These are phyloP conservation scores for Forpus xanthops DNA, from an alignment of 2,797 vertebrate genomes.

Conservation along the genomic window DNA sequence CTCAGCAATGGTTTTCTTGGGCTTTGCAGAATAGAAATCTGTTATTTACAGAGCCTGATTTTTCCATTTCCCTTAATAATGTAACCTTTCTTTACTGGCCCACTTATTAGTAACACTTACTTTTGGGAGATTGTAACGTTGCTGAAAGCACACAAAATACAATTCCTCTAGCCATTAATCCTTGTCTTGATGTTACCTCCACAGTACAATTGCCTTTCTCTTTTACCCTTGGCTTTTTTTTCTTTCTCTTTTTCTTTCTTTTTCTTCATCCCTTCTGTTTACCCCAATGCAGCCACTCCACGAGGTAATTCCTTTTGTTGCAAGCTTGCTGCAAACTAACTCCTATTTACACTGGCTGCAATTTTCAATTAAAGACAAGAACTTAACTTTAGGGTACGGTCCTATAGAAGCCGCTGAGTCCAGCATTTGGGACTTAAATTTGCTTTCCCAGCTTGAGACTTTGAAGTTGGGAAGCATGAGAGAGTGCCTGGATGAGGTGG, in stretches of 20 bases:
- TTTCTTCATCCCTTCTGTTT: constrained; percentile 38
- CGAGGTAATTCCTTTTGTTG: constrained; percentile 69
- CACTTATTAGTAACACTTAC: constrained; percentile 46
- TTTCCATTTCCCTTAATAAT: constrained; percentile 3
- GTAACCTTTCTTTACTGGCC: not conserved
- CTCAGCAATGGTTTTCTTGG: not conserved
- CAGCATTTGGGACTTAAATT: constrained; percentile 20
- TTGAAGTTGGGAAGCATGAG: constrained; percentile 26
- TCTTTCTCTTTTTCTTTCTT: not conserved
- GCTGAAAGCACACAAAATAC: constrained; percentile 62
- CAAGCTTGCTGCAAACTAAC: constrained; percentile 37
- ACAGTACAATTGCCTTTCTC: constrained; percentile 64
- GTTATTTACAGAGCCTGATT: not conserved
- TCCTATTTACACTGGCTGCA: constrained; percentile 61
- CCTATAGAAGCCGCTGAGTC: not conserved
- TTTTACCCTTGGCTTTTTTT: constrained; percentile 25
- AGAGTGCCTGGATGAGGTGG: constrained; percentile 10
- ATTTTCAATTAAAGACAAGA: constrained; percentile 70
- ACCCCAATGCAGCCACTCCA: constrained; percentile 39
- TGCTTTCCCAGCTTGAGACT: constrained; percentile 43
- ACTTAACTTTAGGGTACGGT: constrained; percentile 24
- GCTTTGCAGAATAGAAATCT: not conserved
- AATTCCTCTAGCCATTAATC: constrained; percentile 70
- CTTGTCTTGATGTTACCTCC: constrained; percentile 67
- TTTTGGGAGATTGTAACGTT: constrained; percentile 30